Base-by-base conservation (phyloP, 2,797 vertebrate species). In the Hephaestus fuliginosus region DNA sequence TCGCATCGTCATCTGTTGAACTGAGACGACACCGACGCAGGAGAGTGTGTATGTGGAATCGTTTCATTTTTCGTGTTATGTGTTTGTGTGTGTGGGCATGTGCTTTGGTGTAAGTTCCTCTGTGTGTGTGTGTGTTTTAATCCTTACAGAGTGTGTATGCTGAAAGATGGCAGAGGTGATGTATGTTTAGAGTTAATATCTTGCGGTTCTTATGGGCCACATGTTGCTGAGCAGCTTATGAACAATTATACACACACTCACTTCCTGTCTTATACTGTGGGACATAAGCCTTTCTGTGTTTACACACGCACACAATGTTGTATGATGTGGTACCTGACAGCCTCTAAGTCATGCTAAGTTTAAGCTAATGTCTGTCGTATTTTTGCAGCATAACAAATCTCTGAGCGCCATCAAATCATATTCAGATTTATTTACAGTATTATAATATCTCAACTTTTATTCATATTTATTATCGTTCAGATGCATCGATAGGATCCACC, bases 171-270 rank as follows among this genome's bases (percentile, higher is more conserved):
- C 30, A 44, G 5, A 30, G 4, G n/a, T 15, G 17, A 41, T 28
- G 14, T 64, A 18, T 55, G 43, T 30, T 2, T 30, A 4, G 48
- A 51, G 7, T 71, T 69, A 77, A 72, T 71, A 75, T 51, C 25
- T 60, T 74, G 57, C 2, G 20, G 55, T 73, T 83, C 72, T 83
- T 78, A 67, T 64, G 80, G 78, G 84, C 83, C 70, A 80, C 46
- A 86, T 66, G 68, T 78, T 48, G n/a, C 12, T 52, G 46, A 75
- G 68, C 44, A 60, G 63, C 49, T 65, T 58, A 52, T 81, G 58
- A 84, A 72, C 13, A 55, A 63, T 67, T 15, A 56, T 18, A 62
- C 63, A 73, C 66, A 62, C 71, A 49, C 55, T 64, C 20, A 33
- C 55, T 55, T 25, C 22, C 22, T 22, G 52, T 12, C 52, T 22